Percentiles rank a stretch among this genome's conserved stretches.
Conservation (phyloP, 2,797 vertebrate genomes). For the Natrix natrix region DNA sequence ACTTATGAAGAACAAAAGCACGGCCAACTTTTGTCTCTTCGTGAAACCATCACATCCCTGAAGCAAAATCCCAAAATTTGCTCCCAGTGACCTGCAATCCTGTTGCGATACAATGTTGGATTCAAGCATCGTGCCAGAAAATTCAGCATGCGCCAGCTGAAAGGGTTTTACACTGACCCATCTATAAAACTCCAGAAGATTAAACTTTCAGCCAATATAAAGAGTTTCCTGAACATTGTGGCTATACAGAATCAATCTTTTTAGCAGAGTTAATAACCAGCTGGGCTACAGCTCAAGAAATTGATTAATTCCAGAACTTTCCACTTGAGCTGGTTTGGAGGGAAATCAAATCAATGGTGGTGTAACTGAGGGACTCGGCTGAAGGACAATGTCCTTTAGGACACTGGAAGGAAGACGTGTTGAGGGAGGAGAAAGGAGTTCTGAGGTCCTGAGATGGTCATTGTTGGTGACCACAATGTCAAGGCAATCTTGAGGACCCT, state of each 20-base stretch:
- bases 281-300: neutral
- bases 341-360: neutral
- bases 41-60: neutral
- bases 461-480: neutral
- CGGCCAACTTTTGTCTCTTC: neutral
- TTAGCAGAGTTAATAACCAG: neutral
- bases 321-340: neutral
- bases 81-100: neutral
- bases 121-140: neutral
- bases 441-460: neutral
- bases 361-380: neutral
- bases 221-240: neutral
- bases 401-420: neutral
- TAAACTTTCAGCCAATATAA: neutral
- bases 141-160: neutral
- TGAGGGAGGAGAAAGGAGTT: neutral
- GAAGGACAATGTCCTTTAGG: neutral
- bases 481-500: neutral
- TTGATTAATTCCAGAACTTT: neutral
- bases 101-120: neutral
- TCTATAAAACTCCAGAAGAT: neutral
- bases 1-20: neutral
- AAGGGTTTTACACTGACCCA: neutral
- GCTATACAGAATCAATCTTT: neutral
- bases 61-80: neutral